Percentiles rank a stretch among this genome's conserved stretches.
These are phyloP conservation scores for Zeugodacus cucurbitae DNA, from an alignment of 1,140 invertebrate genomes.

Conservation along the genomic window DNA sequence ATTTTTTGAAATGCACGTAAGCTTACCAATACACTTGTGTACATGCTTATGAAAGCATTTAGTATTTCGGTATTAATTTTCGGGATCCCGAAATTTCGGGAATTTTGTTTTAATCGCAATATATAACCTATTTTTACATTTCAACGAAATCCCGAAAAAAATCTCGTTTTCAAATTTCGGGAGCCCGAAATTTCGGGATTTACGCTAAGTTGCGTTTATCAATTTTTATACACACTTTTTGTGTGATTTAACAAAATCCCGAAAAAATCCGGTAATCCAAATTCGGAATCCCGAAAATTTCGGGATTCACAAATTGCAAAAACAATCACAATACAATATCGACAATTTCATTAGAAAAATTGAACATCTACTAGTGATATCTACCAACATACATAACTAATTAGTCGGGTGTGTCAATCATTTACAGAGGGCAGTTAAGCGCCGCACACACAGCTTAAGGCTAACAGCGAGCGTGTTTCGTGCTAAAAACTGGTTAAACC, in stretches of 20 bases:
- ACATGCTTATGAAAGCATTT: not conserved
- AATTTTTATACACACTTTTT: no score
- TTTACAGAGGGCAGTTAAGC: not conserved
- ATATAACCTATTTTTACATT: no score
- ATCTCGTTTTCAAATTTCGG: no score
- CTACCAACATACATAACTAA: not conserved
- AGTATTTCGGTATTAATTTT: not conserved
- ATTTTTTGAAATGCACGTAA: not conserved
- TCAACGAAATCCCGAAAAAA: no score
- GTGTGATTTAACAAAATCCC: no score
- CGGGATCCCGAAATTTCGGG: not conserved
- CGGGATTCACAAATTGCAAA: no score
- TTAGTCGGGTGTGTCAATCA: not conserved
- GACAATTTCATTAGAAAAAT: not conserved
- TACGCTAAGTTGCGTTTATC: not conserved
- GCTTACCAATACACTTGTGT: not conserved
- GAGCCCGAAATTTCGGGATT: not conserved
- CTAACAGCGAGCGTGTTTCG: not conserved
- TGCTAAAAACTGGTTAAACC: conserved; percentile 14
- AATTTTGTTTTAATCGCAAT: no score
- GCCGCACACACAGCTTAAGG: not conserved
- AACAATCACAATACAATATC: no score
- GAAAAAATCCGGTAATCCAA: no score
- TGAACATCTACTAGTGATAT: not conserved
- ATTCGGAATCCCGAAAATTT: no score